A percentile compares a stretch with the other conserved stretches of the same genome.
These are phyloP conservation scores for Bombyx mori DNA, from an alignment of 1,140 invertebrate genomes.

Conservation along the genomic window DNA sequence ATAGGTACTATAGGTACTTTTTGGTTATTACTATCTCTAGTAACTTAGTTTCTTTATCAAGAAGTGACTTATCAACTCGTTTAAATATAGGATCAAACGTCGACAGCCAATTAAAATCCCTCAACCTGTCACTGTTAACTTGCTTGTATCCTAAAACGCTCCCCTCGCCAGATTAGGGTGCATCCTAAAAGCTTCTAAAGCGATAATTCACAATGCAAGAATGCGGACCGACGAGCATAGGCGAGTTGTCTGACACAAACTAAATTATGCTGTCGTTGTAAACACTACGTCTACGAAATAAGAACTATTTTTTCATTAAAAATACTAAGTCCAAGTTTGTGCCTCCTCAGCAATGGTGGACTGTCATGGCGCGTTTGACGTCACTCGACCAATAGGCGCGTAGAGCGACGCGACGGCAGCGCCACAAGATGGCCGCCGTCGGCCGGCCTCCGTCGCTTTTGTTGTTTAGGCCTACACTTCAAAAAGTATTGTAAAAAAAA, in stretches of 20 bases:
- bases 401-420: constrained; percentile 48
- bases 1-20: too few relatives aligned
- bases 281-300: constrained; percentile 19
- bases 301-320: constrained; percentile 18
- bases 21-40: too few relatives aligned
- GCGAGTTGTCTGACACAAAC: constrained; percentile 30
- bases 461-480: constrained; percentile 63
- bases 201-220: constrained; percentile 57
- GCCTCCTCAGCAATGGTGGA: constrained; percentile 50
- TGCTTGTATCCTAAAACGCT: constrained; percentile 47
- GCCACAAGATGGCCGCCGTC: constrained; percentile 66
- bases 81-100: constrained; percentile 27
- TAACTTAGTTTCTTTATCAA: too few relatives aligned
- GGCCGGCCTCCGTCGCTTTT: constrained; percentile 54
- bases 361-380: constrained; percentile 62
- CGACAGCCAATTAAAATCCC: constrained; percentile 51
- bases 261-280: constrained; percentile 14
- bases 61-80: constrained; percentile 1
- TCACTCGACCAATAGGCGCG: constrained; percentile 63
- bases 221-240: constrained; percentile 57
- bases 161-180: constrained; percentile 55
- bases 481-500: constrained; percentile 37
- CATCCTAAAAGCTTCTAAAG: constrained; percentile 61
- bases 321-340: constrained; percentile 27
- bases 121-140: constrained; percentile 36